These are phyloP conservation scores for Tychaedon coryphoeus DNA, from an alignment of 2,113 vertebrate genomes.

Conservation along the genomic window DNA sequence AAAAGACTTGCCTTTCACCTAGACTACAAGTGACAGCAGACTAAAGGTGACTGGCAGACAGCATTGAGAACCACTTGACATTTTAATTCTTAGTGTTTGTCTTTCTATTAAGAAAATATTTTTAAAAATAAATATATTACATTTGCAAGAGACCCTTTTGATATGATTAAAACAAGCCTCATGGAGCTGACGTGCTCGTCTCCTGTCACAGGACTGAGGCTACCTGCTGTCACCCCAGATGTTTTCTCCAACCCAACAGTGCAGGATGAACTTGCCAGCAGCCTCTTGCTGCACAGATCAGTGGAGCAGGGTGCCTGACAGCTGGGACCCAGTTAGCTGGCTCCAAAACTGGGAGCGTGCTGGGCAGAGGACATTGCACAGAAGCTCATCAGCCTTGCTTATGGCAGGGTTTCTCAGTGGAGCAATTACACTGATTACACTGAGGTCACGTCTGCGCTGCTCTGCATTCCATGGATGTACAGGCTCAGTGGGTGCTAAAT, in stretches of 20 bases:
- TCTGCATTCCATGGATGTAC: neutral
- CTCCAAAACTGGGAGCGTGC: neutral
- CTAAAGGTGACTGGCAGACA: neutral
- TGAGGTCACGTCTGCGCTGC: neutral
- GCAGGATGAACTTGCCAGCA: neutral
- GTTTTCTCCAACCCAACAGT: neutral
- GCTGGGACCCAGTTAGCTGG: neutral
- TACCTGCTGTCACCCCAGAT: neutral
- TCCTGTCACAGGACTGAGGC: neutral
- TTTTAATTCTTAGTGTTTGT: slow-evolving; percentile 29
- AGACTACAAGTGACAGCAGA: neutral
- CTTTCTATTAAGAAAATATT: neutral
- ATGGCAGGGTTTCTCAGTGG: neutral
- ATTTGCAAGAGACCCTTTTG: neutral
- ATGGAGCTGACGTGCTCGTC: fast-evolving
- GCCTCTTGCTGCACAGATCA: neutral
- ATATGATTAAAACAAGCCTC: neutral
- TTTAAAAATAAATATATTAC: neutral
- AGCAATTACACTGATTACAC: neutral
- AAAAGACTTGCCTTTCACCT: neutral
- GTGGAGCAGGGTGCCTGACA: neutral
- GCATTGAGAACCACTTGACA: neutral
- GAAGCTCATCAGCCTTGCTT: neutral
- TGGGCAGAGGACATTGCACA: neutral
- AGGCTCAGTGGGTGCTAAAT: neutral